These are phyloP conservation scores for Muscicapa adusta DNA, from an alignment of 2,113 vertebrate genomes.

Conservation along the genomic window DNA sequence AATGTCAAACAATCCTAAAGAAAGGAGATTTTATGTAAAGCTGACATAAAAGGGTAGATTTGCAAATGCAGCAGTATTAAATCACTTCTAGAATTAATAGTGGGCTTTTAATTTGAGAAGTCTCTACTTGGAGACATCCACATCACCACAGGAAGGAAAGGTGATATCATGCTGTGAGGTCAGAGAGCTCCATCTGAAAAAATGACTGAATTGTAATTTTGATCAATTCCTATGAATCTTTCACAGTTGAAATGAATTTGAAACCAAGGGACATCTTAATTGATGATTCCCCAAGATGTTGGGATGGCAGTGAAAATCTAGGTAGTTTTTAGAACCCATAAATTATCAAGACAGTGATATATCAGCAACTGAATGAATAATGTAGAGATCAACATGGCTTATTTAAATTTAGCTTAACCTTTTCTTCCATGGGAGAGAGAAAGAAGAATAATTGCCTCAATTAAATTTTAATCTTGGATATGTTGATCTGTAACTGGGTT, in stretches of 20 bases:
- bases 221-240: neutral
- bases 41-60: neutral
- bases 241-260: neutral
- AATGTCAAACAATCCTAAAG: neutral
- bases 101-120: neutral
- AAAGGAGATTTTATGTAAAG: neutral
- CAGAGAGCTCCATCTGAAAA: neutral
- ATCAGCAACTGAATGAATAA: constrained; percentile 70
- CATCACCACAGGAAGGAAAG: neutral
- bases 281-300: neutral
- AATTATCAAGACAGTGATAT: constrained; percentile 67
- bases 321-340: constrained; percentile 51
- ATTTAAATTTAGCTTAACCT: constrained; percentile 76
- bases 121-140: neutral
- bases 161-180: neutral
- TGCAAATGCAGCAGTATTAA: neutral
- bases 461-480: constrained; percentile 73
- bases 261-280: neutral
- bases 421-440: constrained; percentile 57
- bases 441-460: constrained; percentile 73
- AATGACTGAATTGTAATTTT: constrained; percentile 16
- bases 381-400: constrained; percentile 66
- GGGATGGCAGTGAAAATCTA: constrained; percentile 18
- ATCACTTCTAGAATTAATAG: neutral
- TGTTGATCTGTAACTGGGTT: constrained; percentile 47